Conservation (phyloP, 2,888 invertebrate genomes). For the Diachrysia chrysitis region DNA sequence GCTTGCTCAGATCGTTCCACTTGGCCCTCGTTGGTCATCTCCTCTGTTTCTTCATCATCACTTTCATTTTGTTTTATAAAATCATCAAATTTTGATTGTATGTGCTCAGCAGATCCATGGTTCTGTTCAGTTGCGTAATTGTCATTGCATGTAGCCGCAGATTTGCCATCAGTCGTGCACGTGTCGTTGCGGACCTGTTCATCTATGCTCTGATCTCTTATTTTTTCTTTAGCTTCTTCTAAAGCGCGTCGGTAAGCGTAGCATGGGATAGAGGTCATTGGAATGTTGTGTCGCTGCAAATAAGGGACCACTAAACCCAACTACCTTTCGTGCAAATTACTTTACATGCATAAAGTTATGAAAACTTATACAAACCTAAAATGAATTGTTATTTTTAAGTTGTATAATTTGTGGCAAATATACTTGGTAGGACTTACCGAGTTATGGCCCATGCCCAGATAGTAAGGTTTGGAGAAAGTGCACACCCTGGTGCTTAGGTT, state of each 20-base stretch:
- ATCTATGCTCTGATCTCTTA: slow-evolving; percentile 79
- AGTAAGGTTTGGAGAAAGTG: slow-evolving; percentile 97
- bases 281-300: slow-evolving; percentile 96
- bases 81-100: slow-evolving; percentile 10
- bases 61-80: slow-evolving; percentile 2
- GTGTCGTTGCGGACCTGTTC: slow-evolving; percentile 78
- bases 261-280: slow-evolving; percentile 98
- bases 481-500: slow-evolving; percentile 96
- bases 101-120: slow-evolving; percentile 18
- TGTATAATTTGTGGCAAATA: not conserved
- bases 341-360: too few species aligned
- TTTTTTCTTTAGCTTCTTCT: slow-evolving; percentile 91
- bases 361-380: too few species aligned
- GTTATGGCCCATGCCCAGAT: slow-evolving; percentile 97
- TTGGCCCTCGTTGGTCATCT: not conserved
- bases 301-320: not conserved
- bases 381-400: not conserved
- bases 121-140: too few species aligned
- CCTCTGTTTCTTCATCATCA: not conserved
- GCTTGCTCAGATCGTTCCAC: slow-evolving; percentile 8
- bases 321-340: too few species aligned
- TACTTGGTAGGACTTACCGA: slow-evolving; percentile 87
- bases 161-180: slow-evolving; percentile 52
- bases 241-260: slow-evolving; percentile 95
- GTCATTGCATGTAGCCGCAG: too few species aligned